A percentile compares a stretch with the other conserved stretches of the same genome.
Evolutionary conservation across 1,140 invertebrate species (phyloP).

Genomic region (Drosophila sp.): DNA sequence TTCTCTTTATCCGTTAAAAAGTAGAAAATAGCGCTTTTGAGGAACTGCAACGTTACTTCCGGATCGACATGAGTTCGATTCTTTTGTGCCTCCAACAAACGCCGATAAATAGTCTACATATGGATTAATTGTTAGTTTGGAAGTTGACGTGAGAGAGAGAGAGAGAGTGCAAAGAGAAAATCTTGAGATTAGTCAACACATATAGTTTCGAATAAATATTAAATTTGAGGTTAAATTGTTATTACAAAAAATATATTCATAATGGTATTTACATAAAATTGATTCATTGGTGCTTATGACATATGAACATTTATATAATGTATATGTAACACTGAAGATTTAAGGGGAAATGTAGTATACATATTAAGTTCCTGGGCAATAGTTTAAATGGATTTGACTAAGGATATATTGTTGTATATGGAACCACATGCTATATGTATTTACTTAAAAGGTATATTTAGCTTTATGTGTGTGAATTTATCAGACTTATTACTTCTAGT

Average conservation of each 20-base stretch:
- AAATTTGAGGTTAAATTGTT: slow-evolving; percentile 54
- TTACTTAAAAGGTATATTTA: slow-evolving; percentile 41
- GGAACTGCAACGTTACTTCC: slow-evolving; percentile 93
- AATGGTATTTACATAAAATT: slow-evolving; percentile 65
- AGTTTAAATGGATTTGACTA: slow-evolving; percentile 34
- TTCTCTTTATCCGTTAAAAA: slow-evolving; percentile 95
- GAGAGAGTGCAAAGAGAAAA: slow-evolving; percentile 35
- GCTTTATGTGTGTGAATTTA: slow-evolving; percentile 20
- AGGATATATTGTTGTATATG: slow-evolving; percentile 32
- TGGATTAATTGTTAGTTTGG: slow-evolving; percentile 31
- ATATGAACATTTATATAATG: slow-evolving; percentile 73
- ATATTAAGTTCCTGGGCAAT: slow-evolving; percentile 30
- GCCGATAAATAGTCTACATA: slow-evolving; percentile 91
- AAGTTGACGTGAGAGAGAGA: slow-evolving; percentile 20
- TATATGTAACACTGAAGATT: slow-evolving; percentile 70
- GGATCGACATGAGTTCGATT: slow-evolving; percentile 90
- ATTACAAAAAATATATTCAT: slow-evolving; percentile 38
- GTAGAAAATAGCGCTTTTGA: slow-evolving; percentile 95
- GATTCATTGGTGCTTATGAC: slow-evolving; percentile 56
- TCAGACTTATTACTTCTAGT: slow-evolving; percentile 5
- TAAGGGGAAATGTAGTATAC: slow-evolving; percentile 24
- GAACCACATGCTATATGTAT: slow-evolving; percentile 73
- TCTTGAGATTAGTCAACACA: slow-evolving; percentile 45
- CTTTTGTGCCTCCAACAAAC: slow-evolving; percentile 89
- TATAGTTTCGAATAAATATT: slow-evolving; percentile 6